These are phyloP conservation scores for Amphilophus citrinellus DNA, from an alignment of 2,113 vertebrate genomes.

Conservation along the genomic window DNA sequence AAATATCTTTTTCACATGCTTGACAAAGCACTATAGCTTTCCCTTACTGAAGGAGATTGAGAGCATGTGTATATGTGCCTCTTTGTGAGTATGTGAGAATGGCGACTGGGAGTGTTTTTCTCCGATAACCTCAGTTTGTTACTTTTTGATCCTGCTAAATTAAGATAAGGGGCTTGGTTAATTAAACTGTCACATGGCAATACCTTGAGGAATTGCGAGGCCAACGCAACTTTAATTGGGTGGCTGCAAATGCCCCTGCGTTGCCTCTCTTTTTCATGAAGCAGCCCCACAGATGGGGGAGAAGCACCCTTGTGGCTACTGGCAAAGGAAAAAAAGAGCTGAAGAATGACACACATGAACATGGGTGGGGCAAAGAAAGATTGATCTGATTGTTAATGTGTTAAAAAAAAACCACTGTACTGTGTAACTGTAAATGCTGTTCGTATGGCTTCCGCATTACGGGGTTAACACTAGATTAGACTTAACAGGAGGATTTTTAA, in stretches of 20 bases:
- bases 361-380: not conserved
- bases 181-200: constrained; percentile 85
- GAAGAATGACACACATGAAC: constrained; percentile 47
- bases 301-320: constrained; percentile 41
- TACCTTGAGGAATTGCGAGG: constrained; percentile 81
- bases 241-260: constrained; percentile 75
- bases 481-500: constrained; percentile 19
- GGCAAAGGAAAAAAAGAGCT: constrained; percentile 51
- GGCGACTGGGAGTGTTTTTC: constrained; percentile 71
- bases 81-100: constrained; percentile 46
- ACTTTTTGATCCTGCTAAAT: constrained; percentile 83
- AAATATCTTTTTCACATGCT: constrained; percentile 25
- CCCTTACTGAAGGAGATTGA: constrained; percentile 25
- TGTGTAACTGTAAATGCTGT: not conserved
- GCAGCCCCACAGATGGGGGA: constrained; percentile 46
- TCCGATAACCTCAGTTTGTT: constrained; percentile 80
- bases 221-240: constrained; percentile 82
- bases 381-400: constrained; percentile 19
- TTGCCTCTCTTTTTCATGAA: constrained; percentile 44
- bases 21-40: not conserved
- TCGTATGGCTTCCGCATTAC: not conserved
- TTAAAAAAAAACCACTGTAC: not conserved
- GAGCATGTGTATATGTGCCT: constrained; percentile 28
- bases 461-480: constrained; percentile 18
- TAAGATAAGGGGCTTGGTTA: constrained; percentile 84